Evolutionary conservation across 2,113 vertebrate species (phyloP).

Genomic region (Pelecanus crispus): DNA sequence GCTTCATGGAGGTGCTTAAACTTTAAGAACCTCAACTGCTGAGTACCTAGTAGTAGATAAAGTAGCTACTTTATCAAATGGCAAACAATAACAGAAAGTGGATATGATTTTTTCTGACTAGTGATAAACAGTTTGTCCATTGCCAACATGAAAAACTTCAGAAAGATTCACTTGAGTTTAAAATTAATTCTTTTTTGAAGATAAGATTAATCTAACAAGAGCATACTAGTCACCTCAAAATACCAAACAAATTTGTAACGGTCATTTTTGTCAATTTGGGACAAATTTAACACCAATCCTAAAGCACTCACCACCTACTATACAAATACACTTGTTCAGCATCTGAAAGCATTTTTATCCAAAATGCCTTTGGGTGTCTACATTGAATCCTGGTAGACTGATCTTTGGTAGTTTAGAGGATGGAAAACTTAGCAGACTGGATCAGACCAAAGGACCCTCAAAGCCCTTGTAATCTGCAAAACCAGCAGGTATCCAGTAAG

Average conservation of each 20-base stretch:
- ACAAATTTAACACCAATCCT: not conserved
- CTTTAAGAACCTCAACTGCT: not conserved
- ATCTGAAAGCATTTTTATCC: not conserved
- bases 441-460: not conserved
- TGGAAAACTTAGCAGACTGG: not conserved
- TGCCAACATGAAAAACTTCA: not conserved
- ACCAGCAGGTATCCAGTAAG: not conserved
- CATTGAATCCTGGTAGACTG: not conserved
- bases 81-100: not conserved
- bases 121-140: not conserved
- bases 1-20: not conserved
- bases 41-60: too few species aligned
- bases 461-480: not conserved
- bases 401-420: not conserved
- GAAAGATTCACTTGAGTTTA: not conserved
- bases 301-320: not conserved
- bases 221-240: not conserved
- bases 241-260: not conserved
- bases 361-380: not conserved
- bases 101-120: not conserved
- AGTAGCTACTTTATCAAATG: not conserved
- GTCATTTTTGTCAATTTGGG: not conserved
- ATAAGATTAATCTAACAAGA: not conserved
- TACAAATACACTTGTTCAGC: not conserved
- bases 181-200: not conserved